These are phyloP conservation scores for Notoglanidium macrostoma DNA, from an alignment of 2,797 vertebrate species.

Conservation along the genomic window DNA sequence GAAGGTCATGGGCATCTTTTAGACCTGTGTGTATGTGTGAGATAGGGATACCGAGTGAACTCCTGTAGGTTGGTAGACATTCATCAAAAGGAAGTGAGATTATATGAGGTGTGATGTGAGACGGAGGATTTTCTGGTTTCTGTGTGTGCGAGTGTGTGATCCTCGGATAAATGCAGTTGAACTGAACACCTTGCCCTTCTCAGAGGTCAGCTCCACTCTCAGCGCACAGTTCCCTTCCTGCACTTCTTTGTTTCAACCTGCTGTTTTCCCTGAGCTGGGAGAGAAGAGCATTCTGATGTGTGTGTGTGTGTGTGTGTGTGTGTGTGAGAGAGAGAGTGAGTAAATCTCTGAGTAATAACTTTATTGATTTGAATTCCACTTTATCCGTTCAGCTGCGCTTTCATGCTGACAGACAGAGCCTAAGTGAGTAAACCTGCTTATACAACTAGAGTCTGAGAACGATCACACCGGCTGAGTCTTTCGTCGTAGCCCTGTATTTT, in stretches of 20 bases:
- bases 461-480: conserved; percentile 7
- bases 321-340: not conserved
- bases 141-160: conserved; percentile 11
- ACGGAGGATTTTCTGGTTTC: not conserved
- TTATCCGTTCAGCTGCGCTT: conserved; percentile 35
- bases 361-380: conserved; percentile 65
- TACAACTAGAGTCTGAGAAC: conserved; percentile 18
- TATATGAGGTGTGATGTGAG: conserved; percentile 17
- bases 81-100: conserved; percentile 26
- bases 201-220: conserved; percentile 1
- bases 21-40: conserved; percentile 11
- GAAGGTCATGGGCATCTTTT: conserved; percentile 17
- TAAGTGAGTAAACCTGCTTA: conserved; percentile 36
- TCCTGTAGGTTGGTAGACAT: not conserved
- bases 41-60: not conserved
- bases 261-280: not conserved
- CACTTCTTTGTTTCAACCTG: not conserved
- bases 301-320: not conserved
- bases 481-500: not conserved
- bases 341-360: conserved; percentile 43
- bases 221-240: not conserved
- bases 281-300: not conserved
- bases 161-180: conserved; percentile 8
- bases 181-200: conserved; percentile 19
- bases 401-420: conserved; percentile 35